A percentile compares a stretch with the other conserved stretches of the same genome.
Evolutionary conservation across 1,140 invertebrate species (phyloP).

Genomic region (Eurosta solidaginis): DNA sequence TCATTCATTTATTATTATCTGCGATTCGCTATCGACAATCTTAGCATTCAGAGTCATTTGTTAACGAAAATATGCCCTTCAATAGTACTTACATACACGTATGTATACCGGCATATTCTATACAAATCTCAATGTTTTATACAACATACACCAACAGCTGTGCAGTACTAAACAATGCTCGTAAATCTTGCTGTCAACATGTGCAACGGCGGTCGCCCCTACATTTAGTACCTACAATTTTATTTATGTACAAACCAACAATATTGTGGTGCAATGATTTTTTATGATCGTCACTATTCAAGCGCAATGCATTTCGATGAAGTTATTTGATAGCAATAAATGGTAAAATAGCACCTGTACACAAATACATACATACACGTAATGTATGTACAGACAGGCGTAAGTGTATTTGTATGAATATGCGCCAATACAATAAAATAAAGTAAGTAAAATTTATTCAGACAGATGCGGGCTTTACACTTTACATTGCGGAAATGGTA

Average conservation of each 20-base stretch:
- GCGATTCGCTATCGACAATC: not conserved
- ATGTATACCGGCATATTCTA: too few relatives aligned
- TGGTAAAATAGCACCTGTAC: not conserved
- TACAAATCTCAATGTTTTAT: not conserved
- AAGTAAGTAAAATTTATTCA: not conserved
- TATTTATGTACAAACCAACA: constrained; percentile 27
- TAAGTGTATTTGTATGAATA: not conserved
- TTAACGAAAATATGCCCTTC: not conserved
- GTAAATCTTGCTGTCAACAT: constrained; percentile 23
- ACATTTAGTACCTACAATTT: constrained; percentile 21
- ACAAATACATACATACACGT: not conserved
- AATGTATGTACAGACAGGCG: not conserved
- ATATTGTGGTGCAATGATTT: constrained; percentile 21
- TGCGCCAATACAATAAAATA: not conserved
- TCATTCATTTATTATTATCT: not conserved
- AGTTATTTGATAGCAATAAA: constrained; percentile 26
- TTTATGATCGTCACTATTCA: constrained; percentile 20
- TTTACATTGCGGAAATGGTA: constrained; percentile 12
- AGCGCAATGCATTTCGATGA: constrained; percentile 20
- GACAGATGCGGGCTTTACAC: not conserved
- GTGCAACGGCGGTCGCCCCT: not conserved
- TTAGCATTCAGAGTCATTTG: not conserved
- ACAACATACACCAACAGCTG: not conserved
- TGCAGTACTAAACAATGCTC: not conserved
- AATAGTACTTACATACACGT: too few relatives aligned